These are phyloP conservation scores for Trematomus loennbergii DNA, from an alignment of 2,113 vertebrate genomes.

Conservation along the genomic window DNA sequence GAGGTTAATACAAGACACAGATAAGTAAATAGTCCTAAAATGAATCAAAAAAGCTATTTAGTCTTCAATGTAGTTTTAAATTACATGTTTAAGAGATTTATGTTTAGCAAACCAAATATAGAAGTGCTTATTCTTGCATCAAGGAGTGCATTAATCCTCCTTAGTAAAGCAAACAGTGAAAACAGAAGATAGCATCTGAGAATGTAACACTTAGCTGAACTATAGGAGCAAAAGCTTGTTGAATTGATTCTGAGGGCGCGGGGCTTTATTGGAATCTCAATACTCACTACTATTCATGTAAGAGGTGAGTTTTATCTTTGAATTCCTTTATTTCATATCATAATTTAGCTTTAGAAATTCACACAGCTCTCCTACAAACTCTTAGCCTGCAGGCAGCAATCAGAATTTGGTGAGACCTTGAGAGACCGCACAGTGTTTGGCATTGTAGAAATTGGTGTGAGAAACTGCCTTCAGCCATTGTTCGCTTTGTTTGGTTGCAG, in stretches of 20 bases:
- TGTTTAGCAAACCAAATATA: background rate
- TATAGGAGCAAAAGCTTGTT: background rate
- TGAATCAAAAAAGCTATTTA: background rate
- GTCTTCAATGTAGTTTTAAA: background rate
- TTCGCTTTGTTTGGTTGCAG: background rate
- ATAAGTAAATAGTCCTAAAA: background rate
- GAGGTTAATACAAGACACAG: background rate
- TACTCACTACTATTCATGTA: background rate
- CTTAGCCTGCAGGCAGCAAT: background rate
- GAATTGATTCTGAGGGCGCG: background rate
- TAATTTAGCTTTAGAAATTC: background rate
- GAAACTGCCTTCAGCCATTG: background rate
- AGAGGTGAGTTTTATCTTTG: background rate
- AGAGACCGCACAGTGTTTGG: background rate
- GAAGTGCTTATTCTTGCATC: background rate
- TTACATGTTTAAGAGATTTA: background rate
- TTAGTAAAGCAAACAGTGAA: background rate
- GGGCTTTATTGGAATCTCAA: background rate
- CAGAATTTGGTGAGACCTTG: constrained; percentile 2
- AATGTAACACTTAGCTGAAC: background rate
- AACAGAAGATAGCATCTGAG: background rate
- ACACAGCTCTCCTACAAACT: background rate
- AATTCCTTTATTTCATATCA: background rate
- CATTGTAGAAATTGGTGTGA: background rate
- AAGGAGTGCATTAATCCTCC: background rate